Base-by-base conservation (phyloP, 2,888 invertebrate species). In the Eilema sororculum region DNA sequence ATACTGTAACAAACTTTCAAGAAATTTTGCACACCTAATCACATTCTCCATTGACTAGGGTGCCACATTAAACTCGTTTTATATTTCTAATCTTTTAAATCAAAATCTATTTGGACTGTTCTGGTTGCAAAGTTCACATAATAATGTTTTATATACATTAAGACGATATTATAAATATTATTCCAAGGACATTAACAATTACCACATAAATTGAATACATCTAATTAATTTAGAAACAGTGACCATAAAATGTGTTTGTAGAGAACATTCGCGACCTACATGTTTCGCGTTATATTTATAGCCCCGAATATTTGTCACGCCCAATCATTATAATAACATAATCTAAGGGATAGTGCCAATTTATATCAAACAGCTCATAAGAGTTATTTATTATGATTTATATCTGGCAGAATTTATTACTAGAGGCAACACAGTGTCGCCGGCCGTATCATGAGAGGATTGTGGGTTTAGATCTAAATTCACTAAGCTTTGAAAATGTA, bases 231-330 rank as follows among this genome's bases (percentile, higher is more conserved):
- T 20, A 5, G 20, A 20, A 46, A 46, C 46, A 20, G 6, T 20
- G 20, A 41, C 16, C 41, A 46, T 46, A 6, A 46, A 41, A 20
- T 20, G 41, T 20, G 20, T 20, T 46, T 46, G 3, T 46, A 6
- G 13, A 6, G 20, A 20, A 46, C 46, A 46, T 13, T 20, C 6
- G 41, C 2, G 5, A 41, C 4, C 16, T 4, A 41, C 16, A 4
- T 5, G 16, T 5, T 16, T 16, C 3, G n/a, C 28, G 16, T 41
- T 41, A 41, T 16, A 52, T 80, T 77, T 68, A 71, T 70, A 69
- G 41, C 13, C 33, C 58, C 61, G 63, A 69, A 66, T 73, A 75
- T 79, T 65, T 75, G 33, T 69, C 57, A 64, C 71, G 65, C 52
- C 30, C 67, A 22, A 63, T 72, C 59, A 56, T 41, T n/a, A 62